A percentile compares a stretch with the other conserved stretches of the same genome.
Conservation (phyloP, 2,888 invertebrate species). For the Drosophila affinis region DNA sequence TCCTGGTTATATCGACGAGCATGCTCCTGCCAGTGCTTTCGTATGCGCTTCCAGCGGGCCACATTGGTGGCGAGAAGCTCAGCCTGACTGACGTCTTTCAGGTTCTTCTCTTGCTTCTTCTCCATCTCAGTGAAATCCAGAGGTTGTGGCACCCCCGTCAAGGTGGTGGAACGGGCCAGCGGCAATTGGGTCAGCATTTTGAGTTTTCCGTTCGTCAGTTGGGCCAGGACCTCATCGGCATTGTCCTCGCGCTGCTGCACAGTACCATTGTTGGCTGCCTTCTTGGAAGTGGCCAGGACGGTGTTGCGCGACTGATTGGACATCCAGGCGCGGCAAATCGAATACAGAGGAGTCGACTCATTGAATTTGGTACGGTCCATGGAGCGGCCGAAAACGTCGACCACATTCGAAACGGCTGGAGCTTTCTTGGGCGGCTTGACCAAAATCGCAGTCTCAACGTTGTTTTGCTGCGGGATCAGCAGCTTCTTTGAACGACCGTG, state of each 20-base stretch:
- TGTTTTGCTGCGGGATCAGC: conserved; percentile 57
- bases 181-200: conserved; percentile 86
- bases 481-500: conserved; percentile 78
- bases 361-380: conserved; percentile 96
- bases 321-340: conserved; percentile 96
- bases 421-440: conserved; percentile 44
- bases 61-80: conserved; percentile 87
- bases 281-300: conserved; percentile 53
- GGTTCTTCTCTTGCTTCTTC: conserved; percentile 81
- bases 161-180: conserved; percentile 85
- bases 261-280: conserved; percentile 37
- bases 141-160: conserved; percentile 60
- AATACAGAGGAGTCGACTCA: conserved; percentile 94
- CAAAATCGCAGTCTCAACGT: neutral
- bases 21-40: conserved; percentile 90
- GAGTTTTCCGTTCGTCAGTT: conserved; percentile 80
- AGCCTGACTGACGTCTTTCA: conserved; percentile 83
- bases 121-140: conserved; percentile 35
- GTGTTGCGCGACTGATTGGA: conserved; percentile 83
- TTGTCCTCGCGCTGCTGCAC: conserved; percentile 74
- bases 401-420: conserved; percentile 86
- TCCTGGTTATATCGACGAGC: conserved; percentile 89
- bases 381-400: conserved; percentile 97
- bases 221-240: conserved; percentile 81
- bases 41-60: conserved; percentile 89